phyloP scores from a whole-genome alignment of 2,113 vertebrate species.

The Aspidoscelis tigris region DNA sequence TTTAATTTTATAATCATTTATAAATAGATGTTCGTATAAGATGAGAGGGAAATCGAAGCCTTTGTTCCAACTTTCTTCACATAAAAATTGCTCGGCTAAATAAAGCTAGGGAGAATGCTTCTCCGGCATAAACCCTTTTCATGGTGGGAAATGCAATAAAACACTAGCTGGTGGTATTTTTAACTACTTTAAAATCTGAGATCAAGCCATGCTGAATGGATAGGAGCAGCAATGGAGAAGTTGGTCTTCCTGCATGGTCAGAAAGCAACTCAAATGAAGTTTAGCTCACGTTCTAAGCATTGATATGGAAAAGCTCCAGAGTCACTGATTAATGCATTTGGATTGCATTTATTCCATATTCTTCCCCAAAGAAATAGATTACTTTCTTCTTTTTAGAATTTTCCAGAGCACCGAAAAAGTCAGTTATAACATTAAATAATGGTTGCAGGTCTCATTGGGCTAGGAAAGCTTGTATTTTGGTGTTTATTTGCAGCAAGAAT shows the following conservation, averaged over 20 bases:
- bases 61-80: conserved; percentile 20
- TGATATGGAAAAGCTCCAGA: too few species aligned
- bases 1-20: conserved; percentile 30
- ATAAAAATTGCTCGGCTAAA: conserved; percentile 12
- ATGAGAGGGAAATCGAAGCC: conserved; percentile 17
- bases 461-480: too few species aligned
- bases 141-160: not conserved
- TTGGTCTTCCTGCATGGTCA: not conserved
- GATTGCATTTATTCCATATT: too few species aligned
- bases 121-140: not conserved
- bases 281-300: not conserved
- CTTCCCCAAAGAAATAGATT: too few species aligned
- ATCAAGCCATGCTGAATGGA: not conserved
- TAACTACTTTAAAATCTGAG: not conserved
- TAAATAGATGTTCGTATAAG: conserved; percentile 35
- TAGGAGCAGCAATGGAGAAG: not conserved
- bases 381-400: too few species aligned
- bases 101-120: not conserved
- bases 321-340: too few species aligned
- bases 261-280: too few species aligned
- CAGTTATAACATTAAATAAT: too few species aligned
- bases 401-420: too few species aligned
- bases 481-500: too few species aligned
- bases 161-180: not conserved
- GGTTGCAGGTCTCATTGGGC: too few species aligned